phyloP scores from a whole-genome alignment of 2,888 invertebrate genomes.

The Pseudococcus viburni region DNA sequence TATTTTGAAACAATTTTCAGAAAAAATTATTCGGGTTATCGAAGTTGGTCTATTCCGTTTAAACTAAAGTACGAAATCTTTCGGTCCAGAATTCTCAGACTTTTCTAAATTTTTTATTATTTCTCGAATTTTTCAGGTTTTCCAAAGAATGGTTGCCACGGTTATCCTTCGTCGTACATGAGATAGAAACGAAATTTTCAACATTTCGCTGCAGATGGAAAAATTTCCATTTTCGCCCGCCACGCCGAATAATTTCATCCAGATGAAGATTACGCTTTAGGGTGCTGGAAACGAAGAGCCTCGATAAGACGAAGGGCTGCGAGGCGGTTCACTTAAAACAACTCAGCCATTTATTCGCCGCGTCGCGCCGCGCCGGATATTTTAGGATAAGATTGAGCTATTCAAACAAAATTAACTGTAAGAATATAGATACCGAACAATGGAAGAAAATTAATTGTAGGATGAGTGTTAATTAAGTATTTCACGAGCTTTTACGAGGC shows the following conservation, averaged over 20 bases:
- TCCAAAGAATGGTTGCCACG: too few species aligned
- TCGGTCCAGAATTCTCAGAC: too few species aligned
- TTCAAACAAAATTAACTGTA: conserved; percentile 35
- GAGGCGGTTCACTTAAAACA: not conserved
- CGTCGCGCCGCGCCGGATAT: not conserved
- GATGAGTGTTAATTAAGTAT: conserved; percentile 24
- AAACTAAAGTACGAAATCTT: too few species aligned
- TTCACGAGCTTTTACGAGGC: conserved; percentile 1
- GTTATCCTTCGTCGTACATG: too few species aligned
- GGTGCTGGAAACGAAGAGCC: not conserved
- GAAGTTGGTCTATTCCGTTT: too few species aligned
- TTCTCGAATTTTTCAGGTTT: too few species aligned
- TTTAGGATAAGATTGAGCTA: conserved; percentile 35
- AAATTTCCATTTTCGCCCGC: not conserved
- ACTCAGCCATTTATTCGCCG: not conserved
- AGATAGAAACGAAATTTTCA: too few species aligned
- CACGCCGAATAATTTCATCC: not conserved
- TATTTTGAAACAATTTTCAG: too few species aligned
- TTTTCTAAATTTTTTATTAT: too few species aligned
- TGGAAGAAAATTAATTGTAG: conserved; percentile 27
- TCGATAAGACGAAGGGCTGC: not conserved
- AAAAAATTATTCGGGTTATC: too few species aligned
- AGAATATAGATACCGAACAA: conserved; percentile 35
- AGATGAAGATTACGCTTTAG: not conserved
- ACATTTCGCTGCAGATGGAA: too few species aligned